Percentiles rank a stretch among this genome's conserved stretches.
Evolutionary conservation across 2,888 invertebrate species (phyloP).

Genomic region (Arrhopalites spinosus): DNA sequence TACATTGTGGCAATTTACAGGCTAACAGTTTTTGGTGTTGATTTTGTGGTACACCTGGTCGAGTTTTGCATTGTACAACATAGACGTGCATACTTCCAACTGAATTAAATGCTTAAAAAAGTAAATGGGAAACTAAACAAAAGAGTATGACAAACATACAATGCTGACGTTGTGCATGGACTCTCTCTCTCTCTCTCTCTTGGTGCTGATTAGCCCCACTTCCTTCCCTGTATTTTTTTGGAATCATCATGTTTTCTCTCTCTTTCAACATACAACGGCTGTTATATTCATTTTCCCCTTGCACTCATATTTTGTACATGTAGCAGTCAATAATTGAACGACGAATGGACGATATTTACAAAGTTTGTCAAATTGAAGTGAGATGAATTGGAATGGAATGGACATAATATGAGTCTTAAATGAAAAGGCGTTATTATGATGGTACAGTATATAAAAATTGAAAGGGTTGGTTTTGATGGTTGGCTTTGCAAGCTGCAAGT

Average conservation of each 20-base stretch:
- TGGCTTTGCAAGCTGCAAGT: no score
- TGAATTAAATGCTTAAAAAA: not conserved
- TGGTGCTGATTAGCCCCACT: conserved; percentile 11
- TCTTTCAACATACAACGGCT: not conserved
- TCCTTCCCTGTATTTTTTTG: not conserved
- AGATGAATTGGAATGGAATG: conserved; percentile 7
- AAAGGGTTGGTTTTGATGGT: not conserved
- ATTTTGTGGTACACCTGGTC: not conserved
- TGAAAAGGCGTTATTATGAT: not conserved
- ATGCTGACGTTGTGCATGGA: not conserved
- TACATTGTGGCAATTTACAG: not conserved
- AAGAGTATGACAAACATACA: not conserved
- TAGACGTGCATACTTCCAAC: not conserved
- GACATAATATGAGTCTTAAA: no score
- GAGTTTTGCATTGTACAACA: not conserved
- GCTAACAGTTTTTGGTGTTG: not conserved
- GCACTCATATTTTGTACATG: not conserved
- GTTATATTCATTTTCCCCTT: not conserved
- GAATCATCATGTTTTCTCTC: not conserved
- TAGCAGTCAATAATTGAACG: not conserved
- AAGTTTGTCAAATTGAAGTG: conserved; percentile 6
- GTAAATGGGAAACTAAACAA: not conserved
- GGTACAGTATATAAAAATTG: not conserved
- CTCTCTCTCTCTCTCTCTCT: not conserved
- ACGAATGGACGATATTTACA: not conserved